Conservation (phyloP, 2,888 invertebrate genomes). For the Brachylomia viminalis region DNA sequence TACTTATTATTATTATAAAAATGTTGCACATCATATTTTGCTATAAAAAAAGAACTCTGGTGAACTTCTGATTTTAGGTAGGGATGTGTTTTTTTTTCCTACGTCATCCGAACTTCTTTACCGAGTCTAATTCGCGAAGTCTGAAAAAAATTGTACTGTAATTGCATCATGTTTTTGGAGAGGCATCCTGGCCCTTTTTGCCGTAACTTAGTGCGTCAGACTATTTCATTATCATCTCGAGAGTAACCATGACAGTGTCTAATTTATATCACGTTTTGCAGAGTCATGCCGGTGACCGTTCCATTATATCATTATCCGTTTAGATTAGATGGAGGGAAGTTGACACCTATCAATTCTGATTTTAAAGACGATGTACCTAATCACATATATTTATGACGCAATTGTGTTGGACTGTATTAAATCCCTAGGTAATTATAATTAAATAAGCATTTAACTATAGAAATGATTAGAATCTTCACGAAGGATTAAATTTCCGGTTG, state of each 20-base stretch:
- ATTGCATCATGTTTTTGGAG: constrained; percentile 5
- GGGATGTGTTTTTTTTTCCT: background rate
- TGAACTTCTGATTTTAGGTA: constrained; percentile 5
- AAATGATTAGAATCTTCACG: constrained; percentile 35
- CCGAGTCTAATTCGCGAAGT: background rate
- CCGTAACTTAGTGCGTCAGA: constrained; percentile 18
- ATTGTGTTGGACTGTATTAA: constrained; percentile 14
- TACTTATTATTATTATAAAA: too few relatives aligned
- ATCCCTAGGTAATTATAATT: constrained; percentile 20
- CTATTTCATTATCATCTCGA: constrained; percentile 16
- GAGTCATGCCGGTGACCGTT: constrained; percentile 34
- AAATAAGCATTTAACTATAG: constrained; percentile 19
- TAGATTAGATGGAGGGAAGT: constrained; percentile 27
- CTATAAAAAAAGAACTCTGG: background rate
- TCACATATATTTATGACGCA: constrained; percentile 23
- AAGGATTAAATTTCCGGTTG: constrained; percentile 40
- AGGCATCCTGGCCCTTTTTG: background rate
- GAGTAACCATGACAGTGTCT: constrained; percentile 33
- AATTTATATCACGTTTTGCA: constrained; percentile 36
- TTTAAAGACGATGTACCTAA: constrained; percentile 5
- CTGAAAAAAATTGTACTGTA: background rate
- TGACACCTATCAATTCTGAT: background rate
- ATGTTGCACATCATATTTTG: background rate
- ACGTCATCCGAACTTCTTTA: background rate
- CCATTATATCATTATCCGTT: constrained; percentile 19